A percentile compares a stretch with the other conserved stretches of the same genome.
These are phyloP conservation scores for Dallia pectoralis DNA, from an alignment of 2,797 vertebrate genomes.

Conservation along the genomic window DNA sequence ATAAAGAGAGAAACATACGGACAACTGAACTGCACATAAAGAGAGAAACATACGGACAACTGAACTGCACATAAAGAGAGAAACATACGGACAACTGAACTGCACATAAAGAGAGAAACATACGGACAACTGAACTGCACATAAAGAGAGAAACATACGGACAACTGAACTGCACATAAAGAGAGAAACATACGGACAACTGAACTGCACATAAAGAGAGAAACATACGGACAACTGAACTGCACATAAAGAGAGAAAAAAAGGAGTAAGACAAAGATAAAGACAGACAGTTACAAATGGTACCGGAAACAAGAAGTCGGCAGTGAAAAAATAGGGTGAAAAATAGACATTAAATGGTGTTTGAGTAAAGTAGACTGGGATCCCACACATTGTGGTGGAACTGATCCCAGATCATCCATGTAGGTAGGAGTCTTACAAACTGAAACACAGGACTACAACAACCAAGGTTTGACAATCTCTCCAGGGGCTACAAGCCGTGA, in stretches of 20 bases:
- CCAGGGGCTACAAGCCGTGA: too few species aligned
- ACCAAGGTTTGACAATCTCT: too few species aligned
- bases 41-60: not conserved
- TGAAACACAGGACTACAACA: too few species aligned
- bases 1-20: not conserved
- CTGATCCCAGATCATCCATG: too few species aligned
- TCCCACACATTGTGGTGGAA: too few species aligned
- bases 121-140: not conserved
- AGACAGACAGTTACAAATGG: not conserved
- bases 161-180: constrained; percentile 1
- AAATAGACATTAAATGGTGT: not conserved
- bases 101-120: not conserved
- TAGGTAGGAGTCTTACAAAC: too few species aligned
- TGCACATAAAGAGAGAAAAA: not conserved
- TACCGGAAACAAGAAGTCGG: not conserved
- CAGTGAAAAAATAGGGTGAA: not conserved
- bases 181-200: constrained; percentile 6
- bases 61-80: constrained; percentile 5
- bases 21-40: not conserved
- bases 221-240: not conserved
- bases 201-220: too few species aligned
- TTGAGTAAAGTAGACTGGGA: too few species aligned
- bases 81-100: constrained; percentile 3
- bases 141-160: not conserved
- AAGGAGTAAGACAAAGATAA: too few species aligned